Base-by-base conservation (phyloP, 2,797 vertebrate species). In the Leptoclinus maculatus region DNA sequence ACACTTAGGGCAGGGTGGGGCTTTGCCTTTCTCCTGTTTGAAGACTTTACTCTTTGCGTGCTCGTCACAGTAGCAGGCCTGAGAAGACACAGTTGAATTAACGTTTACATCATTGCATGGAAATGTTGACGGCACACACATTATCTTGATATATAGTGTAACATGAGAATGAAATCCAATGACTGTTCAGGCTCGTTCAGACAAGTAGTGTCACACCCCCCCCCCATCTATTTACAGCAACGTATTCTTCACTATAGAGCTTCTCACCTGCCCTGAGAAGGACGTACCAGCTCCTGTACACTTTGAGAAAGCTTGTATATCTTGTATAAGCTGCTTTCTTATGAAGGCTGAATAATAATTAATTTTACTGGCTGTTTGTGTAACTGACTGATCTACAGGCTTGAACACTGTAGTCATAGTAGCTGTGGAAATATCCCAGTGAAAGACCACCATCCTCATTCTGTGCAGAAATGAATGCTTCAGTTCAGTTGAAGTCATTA, bases 51-150 rank as follows among this genome's bases (percentile, higher is more conserved):
- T 99, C 74, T 97, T 96, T 79, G 96, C 96, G 0, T 99, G 98
- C 76, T 99, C 98, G 0, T 97, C 97, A 89, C 98, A 99, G 87
- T 97, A 99, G 84, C 98, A 99, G 71, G 97, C 97, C 98, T 99
- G 85, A 63, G 32, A 64, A 21, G 66, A 67, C 3, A 65, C 21
- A 43, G 36, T 32, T 8, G 1, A 23, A 1, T 9, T 17, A 34
- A 64, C 25, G 13, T 36, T 17, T 25, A 59, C 62, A 23, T 66
- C 14, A 47, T 56, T 14, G 29, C 19, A 43, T 29, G n/a, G 7
- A 49, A 39, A 66, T 14, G 17, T 53, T 47, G 25, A 38, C n/a
- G 25, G 41, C 34, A 69, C 16, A 65, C 7, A 29, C n/a, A 23
- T 14, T 39, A 38, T 41, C 11, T 38, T 29, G 38, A 41, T 8